Evolutionary conservation across 2,888 invertebrate species (phyloP).

Genomic region (Temnothorax ravouxi): DNA sequence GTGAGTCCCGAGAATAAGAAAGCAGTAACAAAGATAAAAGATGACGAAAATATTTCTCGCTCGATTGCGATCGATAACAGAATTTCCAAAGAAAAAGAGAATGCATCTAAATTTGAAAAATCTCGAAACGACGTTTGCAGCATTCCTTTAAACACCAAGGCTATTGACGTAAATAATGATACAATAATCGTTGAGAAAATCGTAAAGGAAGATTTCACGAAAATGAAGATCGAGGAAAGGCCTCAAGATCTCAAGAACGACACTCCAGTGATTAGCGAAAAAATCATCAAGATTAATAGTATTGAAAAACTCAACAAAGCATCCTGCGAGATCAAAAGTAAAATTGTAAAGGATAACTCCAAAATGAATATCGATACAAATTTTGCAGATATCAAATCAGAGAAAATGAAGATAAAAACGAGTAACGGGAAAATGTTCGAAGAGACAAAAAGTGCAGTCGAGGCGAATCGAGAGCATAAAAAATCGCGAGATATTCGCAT

Average conservation of each 20-base stretch:
- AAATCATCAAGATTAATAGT: not conserved
- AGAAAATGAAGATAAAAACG: not conserved
- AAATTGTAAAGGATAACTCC: not conserved
- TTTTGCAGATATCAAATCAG: not conserved
- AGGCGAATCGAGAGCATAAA: constrained; percentile 7
- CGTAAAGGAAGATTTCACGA: not conserved
- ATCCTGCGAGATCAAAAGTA: not conserved
- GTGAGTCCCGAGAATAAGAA: constrained; percentile 65
- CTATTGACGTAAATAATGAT: not conserved
- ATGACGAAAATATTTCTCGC: constrained; percentile 2
- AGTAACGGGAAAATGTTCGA: not conserved
- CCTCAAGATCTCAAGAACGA: not conserved
- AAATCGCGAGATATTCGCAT: constrained; percentile 11
- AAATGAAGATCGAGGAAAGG: not conserved
- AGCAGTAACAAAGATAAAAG: constrained; percentile 22
- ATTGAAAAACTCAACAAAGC: not conserved
- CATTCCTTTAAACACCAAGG: not conserved
- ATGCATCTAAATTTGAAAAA: not conserved
- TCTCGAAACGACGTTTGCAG: not conserved
- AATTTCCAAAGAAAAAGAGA: not conserved
- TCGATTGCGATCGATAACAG: not conserved
- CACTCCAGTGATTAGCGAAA: not conserved
- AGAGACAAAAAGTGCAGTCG: not conserved
- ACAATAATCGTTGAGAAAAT: not conserved
- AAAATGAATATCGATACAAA: not conserved